Conservation (phyloP, 2,888 invertebrate species). For the Drosophila setosimentum region DNA sequence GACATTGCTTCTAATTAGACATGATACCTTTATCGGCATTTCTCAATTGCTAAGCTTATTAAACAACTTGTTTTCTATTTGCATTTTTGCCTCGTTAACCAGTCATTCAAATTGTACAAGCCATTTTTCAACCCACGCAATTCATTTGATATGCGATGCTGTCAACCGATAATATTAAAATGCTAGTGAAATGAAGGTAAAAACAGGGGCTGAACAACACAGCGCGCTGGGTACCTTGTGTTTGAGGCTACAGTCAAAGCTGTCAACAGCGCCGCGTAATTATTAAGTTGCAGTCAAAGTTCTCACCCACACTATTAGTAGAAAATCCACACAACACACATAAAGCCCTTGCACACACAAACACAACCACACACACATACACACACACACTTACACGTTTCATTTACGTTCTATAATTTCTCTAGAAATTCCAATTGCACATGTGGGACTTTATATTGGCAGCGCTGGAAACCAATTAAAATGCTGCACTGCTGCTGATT, state of each 20-base stretch:
- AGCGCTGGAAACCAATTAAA: slow-evolving; percentile 76
- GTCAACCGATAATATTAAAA: slow-evolving; percentile 39
- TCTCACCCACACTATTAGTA: slow-evolving; percentile 30
- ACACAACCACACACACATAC: not conserved
- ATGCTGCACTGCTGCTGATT: slow-evolving; percentile 75
- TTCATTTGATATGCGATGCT: slow-evolving; percentile 63
- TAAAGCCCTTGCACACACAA: not conserved
- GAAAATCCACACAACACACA: slow-evolving; percentile 11
- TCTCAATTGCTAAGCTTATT: not conserved
- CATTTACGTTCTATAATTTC: slow-evolving; percentile 80
- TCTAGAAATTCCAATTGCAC: slow-evolving; percentile 78
- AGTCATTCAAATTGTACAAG: slow-evolving; percentile 43
- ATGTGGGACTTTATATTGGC: slow-evolving; percentile 79
- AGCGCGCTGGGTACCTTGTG: not conserved
- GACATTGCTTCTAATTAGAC: not conserved
- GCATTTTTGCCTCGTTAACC: slow-evolving; percentile 54
- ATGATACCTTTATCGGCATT: not conserved
- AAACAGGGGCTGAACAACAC: not conserved
- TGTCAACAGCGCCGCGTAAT: slow-evolving; percentile 70
- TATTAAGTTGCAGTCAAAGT: slow-evolving; percentile 57
- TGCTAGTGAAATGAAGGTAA: slow-evolving; percentile 5
- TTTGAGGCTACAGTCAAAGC: slow-evolving; percentile 41
- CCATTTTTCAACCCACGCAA: slow-evolving; percentile 14
- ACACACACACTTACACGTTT: slow-evolving; percentile 40
- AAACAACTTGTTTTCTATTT: slow-evolving; percentile 8